Base-by-base conservation (phyloP, 2,888 invertebrate genomes). In the Rhodophaea formosa region DNA sequence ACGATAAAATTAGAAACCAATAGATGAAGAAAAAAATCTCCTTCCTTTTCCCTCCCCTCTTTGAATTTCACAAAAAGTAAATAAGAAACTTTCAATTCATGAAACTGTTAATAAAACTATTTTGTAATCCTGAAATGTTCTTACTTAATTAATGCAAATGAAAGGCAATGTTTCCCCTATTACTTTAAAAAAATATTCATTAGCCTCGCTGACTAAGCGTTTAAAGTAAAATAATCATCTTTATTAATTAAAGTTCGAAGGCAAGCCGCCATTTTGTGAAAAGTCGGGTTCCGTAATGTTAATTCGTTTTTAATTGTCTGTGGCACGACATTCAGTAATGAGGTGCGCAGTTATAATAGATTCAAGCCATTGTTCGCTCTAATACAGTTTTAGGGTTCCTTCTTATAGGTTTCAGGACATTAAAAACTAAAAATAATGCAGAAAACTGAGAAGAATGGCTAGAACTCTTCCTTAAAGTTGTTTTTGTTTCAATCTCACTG, bases 231-330 rank as follows among this genome's bases (percentile, higher is more conserved):
- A 14, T 30, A 30, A 46, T 46, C 46, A 46, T 46, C 10, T 12
- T 23, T 17, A 23, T 39, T 39, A 39, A 39, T n/a, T 39, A 12
- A n/a, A n/a, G n/a, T 12, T 10, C 12, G 39, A 62, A 69, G 49
- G 66, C 62, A 65, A 62, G 30, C 29, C 58, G 51, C 58, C 53
- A 56, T 56, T 60, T 60, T 54, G 39, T 39, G 53, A 43, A 58
- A 62, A 51, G 58, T 59, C 59, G 58, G 58, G 45, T 57, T 58
- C 58, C 53, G 12, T 39, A 43, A 47, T 29, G 43, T 54, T 63
- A 59, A 63, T 59, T 61, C 59, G 47, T 58, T 63, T 63, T 63
- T 62, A 62, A 60, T 60, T 60, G 60, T 59, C 49, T 60, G n/a
- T 58, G 56, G 51, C 49, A 17, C 49, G 35, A 42, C 42, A 51